These are phyloP conservation scores for Montifringilla adamsi DNA, from an alignment of 2,113 vertebrate species.

Conservation along the genomic window DNA sequence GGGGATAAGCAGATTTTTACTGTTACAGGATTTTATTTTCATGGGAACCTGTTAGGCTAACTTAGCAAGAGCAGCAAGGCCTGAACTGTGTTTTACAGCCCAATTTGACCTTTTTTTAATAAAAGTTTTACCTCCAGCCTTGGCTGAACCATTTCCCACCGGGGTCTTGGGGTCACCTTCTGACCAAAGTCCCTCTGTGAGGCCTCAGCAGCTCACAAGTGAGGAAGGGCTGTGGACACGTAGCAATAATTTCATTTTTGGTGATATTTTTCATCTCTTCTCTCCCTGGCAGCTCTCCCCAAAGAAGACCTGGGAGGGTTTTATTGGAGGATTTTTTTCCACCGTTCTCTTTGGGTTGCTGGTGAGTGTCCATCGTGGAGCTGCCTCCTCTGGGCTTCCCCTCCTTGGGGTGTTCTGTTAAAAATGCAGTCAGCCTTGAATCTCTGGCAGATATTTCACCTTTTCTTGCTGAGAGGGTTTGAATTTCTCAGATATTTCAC, in stretches of 20 bases:
- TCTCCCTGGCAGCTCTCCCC: slow-evolving; percentile 86
- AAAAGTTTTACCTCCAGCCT: background rate
- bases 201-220: background rate
- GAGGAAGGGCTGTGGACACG: background rate
- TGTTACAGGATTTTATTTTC: too few relatives aligned
- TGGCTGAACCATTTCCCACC: rapidly evolving
- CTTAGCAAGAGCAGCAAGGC: too few relatives aligned
- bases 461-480: background rate
- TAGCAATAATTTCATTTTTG: background rate
- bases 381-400: background rate
- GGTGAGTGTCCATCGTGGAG: slow-evolving; percentile 69
- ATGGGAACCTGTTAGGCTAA: too few relatives aligned
- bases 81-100: too few relatives aligned
- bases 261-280: too few relatives aligned
- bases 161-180: background rate
- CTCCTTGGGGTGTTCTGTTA: background rate
- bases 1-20: too few relatives aligned
- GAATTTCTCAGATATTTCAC: too few relatives aligned
- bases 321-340: slow-evolving; percentile 94
- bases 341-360: slow-evolving; percentile 93
- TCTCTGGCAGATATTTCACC: background rate
- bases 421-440: background rate
- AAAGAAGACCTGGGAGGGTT: slow-evolving; percentile 99
- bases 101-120: too few relatives aligned
- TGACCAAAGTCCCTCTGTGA: background rate